Percentiles rank a stretch among this genome's conserved stretches.
Evolutionary conservation across 2,797 vertebrate genomes (phyloP).

Genomic region (Eulemur albifrons): DNA sequence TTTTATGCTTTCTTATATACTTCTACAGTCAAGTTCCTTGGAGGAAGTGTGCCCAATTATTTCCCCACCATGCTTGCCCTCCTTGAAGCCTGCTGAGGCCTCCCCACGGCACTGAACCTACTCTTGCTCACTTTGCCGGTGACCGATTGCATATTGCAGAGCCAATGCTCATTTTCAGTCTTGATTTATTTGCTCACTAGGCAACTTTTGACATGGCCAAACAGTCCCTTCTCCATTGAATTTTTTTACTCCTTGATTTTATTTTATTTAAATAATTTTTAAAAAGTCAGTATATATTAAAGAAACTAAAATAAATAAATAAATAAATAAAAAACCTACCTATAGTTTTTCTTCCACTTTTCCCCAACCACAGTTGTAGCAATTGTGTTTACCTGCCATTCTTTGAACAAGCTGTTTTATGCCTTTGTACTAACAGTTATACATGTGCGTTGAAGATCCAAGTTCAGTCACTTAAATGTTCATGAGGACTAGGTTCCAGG

Average conservation of each 20-base stretch:
- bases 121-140: not conserved
- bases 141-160: not conserved
- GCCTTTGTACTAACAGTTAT: not conserved
- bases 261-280: not conserved
- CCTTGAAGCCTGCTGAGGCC: not conserved
- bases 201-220: not conserved
- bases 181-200: not conserved
- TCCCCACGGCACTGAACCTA: accelerated
- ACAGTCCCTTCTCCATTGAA: not conserved
- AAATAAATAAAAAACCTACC: not conserved
- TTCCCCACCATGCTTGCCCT: not conserved
- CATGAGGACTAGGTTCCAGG: not conserved
- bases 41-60: not conserved
- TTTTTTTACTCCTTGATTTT: not conserved
- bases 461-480: not conserved
- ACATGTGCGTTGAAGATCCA: not conserved
- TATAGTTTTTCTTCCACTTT: not conserved
- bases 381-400: not conserved
- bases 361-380: not conserved
- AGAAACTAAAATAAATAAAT: not conserved
- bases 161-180: not conserved
- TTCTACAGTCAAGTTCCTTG: not conserved
- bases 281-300: not conserved
- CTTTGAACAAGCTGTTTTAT: not conserved
- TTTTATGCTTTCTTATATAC: not conserved